Percentiles rank a stretch among this genome's conserved stretches.
phyloP scores from a whole-genome alignment of 2,888 invertebrate genomes.

The Antheraea yamamai region DNA sequence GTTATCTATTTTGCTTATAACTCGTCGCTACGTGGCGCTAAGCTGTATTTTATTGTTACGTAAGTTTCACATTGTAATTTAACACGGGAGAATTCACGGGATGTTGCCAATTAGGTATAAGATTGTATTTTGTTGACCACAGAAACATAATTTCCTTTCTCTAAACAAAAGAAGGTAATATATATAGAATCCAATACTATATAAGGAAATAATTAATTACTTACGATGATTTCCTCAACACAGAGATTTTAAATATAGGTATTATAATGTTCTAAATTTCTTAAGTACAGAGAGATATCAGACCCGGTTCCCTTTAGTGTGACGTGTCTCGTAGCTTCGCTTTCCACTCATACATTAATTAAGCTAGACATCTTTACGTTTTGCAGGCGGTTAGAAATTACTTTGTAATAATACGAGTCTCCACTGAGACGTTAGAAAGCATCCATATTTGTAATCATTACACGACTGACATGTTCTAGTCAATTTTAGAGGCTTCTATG shows the following conservation, averaged over 20 bases:
- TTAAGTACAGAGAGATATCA: conserved; percentile 2
- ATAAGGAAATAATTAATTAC: too few species aligned
- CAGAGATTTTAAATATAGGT: too few species aligned
- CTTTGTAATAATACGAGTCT: background rate
- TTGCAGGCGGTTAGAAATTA: background rate
- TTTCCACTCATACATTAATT: conserved; percentile 27
- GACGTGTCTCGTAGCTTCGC: conserved; percentile 21
- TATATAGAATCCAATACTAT: background rate
- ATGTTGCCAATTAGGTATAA: background rate
- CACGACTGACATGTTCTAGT: background rate
- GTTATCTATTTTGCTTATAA: too few species aligned
- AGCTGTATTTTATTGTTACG: too few species aligned
- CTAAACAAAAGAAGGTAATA: background rate
- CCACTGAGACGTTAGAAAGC: background rate
- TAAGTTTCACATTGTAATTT: too few species aligned
- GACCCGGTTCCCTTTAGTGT: conserved; percentile 15
- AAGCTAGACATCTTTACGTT: conserved; percentile 20
- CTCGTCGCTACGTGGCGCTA: too few species aligned
- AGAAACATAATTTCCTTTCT: background rate
- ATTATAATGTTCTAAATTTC: background rate
- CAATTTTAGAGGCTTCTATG: background rate
- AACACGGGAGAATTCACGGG: background rate
- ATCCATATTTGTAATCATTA: conserved; percentile 1
- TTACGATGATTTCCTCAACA: too few species aligned
- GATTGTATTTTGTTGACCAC: background rate